These are phyloP conservation scores for Thera obeliscata DNA, from an alignment of 2,888 invertebrate genomes.

Conservation along the genomic window DNA sequence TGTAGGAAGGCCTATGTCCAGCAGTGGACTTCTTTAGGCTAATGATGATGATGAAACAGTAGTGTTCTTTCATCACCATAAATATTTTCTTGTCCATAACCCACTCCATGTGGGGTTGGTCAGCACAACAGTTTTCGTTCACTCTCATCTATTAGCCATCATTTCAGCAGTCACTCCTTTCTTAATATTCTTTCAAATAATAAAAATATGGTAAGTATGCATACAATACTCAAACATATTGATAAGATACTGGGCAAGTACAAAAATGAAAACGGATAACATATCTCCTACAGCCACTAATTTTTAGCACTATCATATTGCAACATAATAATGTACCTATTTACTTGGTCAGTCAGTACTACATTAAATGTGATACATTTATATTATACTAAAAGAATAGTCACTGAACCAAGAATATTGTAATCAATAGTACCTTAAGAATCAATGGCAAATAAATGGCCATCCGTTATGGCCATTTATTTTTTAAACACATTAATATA, in stretches of 20 bases:
- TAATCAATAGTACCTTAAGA: slow-evolving; percentile 30
- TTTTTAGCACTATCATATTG: slow-evolving; percentile 33
- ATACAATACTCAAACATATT: slow-evolving; percentile 27
- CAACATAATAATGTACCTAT: slow-evolving; percentile 20
- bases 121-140: no score
- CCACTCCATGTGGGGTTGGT: no score
- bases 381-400: slow-evolving; percentile 4
- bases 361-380: slow-evolving; percentile 24
- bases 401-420: slow-evolving; percentile 19
- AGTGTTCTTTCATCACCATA: no score
- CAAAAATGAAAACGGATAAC: slow-evolving; percentile 46
- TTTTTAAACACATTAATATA: no score
- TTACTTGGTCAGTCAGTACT: background rate
- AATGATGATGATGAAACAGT: no score
- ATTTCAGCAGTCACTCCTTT: background rate
- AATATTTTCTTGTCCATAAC: no score
- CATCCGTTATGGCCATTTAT: no score
- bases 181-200: slow-evolving; percentile 10
- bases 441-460: slow-evolving; percentile 10
- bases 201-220: slow-evolving; percentile 7
- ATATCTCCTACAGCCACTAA: slow-evolving; percentile 41
- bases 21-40: no score
- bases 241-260: slow-evolving; percentile 50
- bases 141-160: no score
- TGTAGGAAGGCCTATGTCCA: no score